A percentile compares a stretch with the other conserved stretches of the same genome.
Evolutionary conservation across 2,797 vertebrate species (phyloP).

Genomic region (Poecile montanus): DNA sequence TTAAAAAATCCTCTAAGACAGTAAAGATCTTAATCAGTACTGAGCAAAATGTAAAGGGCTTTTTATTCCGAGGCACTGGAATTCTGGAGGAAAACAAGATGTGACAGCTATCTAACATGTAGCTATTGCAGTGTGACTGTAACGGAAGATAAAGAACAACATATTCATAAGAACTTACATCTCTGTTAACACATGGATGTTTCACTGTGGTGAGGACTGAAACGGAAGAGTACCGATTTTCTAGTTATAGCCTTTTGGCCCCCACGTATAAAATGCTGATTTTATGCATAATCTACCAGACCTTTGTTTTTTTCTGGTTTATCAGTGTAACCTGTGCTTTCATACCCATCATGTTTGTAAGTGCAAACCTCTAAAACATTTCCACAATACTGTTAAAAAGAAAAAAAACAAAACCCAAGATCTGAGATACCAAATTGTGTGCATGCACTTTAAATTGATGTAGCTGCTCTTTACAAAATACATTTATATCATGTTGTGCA

Average conservation of each 20-base stretch:
- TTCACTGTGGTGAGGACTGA: not conserved
- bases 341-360: not conserved
- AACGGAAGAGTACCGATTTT: not conserved
- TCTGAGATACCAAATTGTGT: constrained; percentile 14
- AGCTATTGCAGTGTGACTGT: not conserved
- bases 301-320: not conserved
- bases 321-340: constrained; percentile 2
- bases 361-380: constrained; percentile 19
- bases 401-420: constrained; percentile 6
- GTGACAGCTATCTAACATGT: not conserved
- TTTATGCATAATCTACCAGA: not conserved
- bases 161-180: not conserved
- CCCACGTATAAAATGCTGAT: not conserved
- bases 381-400: constrained; percentile 12
- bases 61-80: not conserved
- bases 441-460: constrained; percentile 41
- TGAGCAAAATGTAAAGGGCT: not conserved
- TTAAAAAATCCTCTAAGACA: not conserved
- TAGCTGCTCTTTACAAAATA: constrained; percentile 53
- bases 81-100: not conserved
- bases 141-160: not conserved
- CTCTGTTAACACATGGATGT: not conserved
- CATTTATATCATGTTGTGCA: constrained; percentile 44
- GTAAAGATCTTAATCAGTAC: not conserved
- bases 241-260: not conserved